A percentile compares a stretch with the other conserved stretches of the same genome.
phyloP scores from a whole-genome alignment of 23 tunicate genomes.

The Phallusia fumigata region DNA sequence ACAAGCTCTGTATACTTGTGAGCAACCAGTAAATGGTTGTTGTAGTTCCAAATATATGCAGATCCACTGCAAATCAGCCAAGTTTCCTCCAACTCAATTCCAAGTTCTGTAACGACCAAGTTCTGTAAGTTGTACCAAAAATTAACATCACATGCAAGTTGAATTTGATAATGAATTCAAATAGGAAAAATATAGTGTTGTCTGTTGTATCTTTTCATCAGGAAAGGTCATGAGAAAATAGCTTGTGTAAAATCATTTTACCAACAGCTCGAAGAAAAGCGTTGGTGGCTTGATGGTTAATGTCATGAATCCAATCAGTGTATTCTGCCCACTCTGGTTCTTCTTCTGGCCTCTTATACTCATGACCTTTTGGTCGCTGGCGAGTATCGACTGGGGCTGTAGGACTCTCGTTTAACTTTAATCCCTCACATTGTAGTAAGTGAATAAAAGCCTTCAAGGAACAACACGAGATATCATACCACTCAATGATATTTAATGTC shows the following conservation, averaged over 20 bases:
- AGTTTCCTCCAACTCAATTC: slow-evolving; percentile 64
- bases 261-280: slow-evolving; percentile 83
- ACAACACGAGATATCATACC: too few species aligned
- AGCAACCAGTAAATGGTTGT: slow-evolving; percentile 62
- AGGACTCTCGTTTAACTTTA: slow-evolving; percentile 69
- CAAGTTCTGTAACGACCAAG: slow-evolving; percentile 54
- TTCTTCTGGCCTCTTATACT: slow-evolving; percentile 19
- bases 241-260: background rate
- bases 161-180: too few species aligned
- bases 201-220: too few species aligned
- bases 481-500: too few species aligned
- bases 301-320: slow-evolving; percentile 65
- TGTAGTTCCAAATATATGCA: slow-evolving; percentile 93
- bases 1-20: slow-evolving; percentile 40
- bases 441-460: slow-evolving; percentile 63
- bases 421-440: slow-evolving; percentile 62
- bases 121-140: too few species aligned
- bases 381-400: slow-evolving; percentile 38
- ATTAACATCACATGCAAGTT: too few species aligned
- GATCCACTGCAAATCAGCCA: slow-evolving; percentile 93
- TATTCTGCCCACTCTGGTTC: slow-evolving; percentile 57
- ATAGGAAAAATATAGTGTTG: too few species aligned
- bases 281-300: slow-evolving; percentile 49
- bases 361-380: slow-evolving; percentile 51
- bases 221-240: too few species aligned